These are phyloP conservation scores for Chymomyza fuscimana DNA, from an alignment of 2,888 invertebrate species.

Conservation along the genomic window DNA sequence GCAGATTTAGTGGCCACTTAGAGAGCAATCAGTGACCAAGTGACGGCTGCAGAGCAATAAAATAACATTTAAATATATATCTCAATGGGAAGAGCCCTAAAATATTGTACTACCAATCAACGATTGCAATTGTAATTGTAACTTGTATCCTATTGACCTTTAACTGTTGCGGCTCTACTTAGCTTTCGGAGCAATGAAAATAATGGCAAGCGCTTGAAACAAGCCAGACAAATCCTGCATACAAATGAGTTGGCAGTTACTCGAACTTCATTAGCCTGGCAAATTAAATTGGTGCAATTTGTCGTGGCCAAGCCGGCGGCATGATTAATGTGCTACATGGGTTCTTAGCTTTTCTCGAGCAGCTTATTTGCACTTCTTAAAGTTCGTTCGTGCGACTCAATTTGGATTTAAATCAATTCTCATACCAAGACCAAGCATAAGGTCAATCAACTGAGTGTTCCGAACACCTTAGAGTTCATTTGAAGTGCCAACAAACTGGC, in stretches of 20 bases:
- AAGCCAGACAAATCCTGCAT: slow-evolving; percentile 18
- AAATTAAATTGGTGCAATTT: slow-evolving; percentile 31
- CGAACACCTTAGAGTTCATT: slow-evolving; percentile 57
- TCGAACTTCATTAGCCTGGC: slow-evolving; percentile 39
- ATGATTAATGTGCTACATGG: slow-evolving; percentile 11
- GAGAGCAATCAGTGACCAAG: slow-evolving; percentile 68
- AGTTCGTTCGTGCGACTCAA: slow-evolving; percentile 42
- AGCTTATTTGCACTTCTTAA: slow-evolving; percentile 47
- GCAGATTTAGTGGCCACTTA: slow-evolving; percentile 58
- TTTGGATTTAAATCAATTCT: slow-evolving; percentile 10
- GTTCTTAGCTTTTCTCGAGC: slow-evolving; percentile 25
- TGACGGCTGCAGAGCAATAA: slow-evolving; percentile 61
- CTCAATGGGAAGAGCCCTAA: no score
- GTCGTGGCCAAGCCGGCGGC: not conserved
- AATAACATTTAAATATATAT: slow-evolving; percentile 58
- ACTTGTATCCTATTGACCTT: slow-evolving; percentile 22
- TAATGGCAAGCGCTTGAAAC: slow-evolving; percentile 18
- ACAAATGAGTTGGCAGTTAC: slow-evolving; percentile 23
- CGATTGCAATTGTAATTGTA: slow-evolving; percentile 23
- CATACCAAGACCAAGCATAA: slow-evolving; percentile 8
- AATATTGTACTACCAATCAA: slow-evolving; percentile 44
- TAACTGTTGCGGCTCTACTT: slow-evolving; percentile 16
- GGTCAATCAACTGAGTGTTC: slow-evolving; percentile 62
- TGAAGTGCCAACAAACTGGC: slow-evolving; percentile 35
- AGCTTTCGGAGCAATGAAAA: not conserved